These are phyloP conservation scores for Pseudochirops corinnae DNA, from an alignment of 2,797 vertebrate genomes.

Conservation along the genomic window DNA sequence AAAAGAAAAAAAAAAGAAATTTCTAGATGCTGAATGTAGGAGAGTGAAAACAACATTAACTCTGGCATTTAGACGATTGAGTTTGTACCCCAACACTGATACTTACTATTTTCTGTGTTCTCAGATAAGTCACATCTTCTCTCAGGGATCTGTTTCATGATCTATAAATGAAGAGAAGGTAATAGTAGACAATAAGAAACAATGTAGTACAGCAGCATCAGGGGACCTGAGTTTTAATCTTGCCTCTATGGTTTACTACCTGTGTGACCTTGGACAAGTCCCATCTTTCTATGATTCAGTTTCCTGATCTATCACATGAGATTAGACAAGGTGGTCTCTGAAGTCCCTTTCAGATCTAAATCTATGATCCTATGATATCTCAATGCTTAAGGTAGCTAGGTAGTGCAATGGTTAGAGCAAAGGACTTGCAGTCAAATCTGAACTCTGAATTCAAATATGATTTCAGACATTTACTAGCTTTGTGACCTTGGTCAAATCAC, in stretches of 20 bases:
- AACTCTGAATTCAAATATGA: too few species aligned
- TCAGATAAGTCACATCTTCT: not conserved
- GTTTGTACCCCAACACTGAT: not conserved
- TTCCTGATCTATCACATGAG: not conserved
- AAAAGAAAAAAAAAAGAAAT: not conserved
- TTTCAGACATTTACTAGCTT: not conserved
- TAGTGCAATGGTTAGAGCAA: too few species aligned
- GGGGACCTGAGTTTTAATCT: not conserved
- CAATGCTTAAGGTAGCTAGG: too few species aligned
- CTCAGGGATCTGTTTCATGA: slow-evolving; percentile 23
- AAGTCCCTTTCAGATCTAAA: too few species aligned
- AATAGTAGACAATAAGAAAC: not conserved
- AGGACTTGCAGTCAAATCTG: too few species aligned
- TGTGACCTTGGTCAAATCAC: not conserved
- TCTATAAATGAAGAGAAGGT: too few species aligned
- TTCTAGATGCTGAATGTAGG: too few species aligned
- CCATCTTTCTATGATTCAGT: not conserved
- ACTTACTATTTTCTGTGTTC: not conserved
- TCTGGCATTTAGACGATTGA: accelerated
- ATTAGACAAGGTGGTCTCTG: not conserved
- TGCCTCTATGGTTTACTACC: not conserved
- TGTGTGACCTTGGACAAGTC: not conserved
- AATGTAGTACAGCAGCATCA: not conserved
- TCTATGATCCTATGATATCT: too few species aligned
- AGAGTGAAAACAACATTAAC: not conserved